Evolutionary conservation across 2,113 vertebrate species (phyloP).

Genomic region (Megalops atlanticus): DNA sequence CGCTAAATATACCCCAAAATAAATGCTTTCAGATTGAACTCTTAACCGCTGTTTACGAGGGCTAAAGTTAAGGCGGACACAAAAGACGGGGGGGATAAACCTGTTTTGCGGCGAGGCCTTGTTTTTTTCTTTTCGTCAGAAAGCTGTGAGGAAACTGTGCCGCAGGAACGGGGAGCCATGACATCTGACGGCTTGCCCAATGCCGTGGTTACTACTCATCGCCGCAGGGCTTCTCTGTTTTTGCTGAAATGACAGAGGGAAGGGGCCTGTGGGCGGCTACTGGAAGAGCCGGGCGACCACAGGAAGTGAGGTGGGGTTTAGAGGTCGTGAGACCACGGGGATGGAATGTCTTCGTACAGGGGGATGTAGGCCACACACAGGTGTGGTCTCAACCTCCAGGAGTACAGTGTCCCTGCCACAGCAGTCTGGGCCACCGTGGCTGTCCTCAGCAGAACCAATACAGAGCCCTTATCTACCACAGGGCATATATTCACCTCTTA

Average conservation of each 20-base stretch:
- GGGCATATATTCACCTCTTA: neutral
- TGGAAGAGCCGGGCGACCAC: neutral
- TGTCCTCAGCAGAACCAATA: neutral
- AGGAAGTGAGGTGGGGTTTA: neutral
- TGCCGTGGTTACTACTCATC: slow-evolving; percentile 7
- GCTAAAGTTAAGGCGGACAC: neutral
- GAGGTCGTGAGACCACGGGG: neutral
- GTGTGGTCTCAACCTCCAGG: neutral
- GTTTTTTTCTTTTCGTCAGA: no score
- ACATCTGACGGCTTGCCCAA: neutral
- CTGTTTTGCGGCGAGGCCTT: neutral
- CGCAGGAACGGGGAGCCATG: neutral
- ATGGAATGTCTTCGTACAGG: neutral
- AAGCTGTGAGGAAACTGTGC: neutral
- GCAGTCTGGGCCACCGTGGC: no score
- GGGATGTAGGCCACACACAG: neutral
- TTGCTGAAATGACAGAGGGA: neutral
- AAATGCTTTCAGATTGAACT: neutral
- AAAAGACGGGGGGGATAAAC: neutral
- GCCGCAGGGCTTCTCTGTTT: neutral
- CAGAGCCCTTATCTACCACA: neutral
- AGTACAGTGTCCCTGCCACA: no score
- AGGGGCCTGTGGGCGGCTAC: neutral
- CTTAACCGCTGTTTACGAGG: neutral
- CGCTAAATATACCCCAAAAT: slow-evolving; percentile 19